Percentiles rank a stretch among this genome's conserved stretches.
These are phyloP conservation scores for Deroplatys truncata DNA, from an alignment of 2,888 invertebrate species.

Conservation along the genomic window DNA sequence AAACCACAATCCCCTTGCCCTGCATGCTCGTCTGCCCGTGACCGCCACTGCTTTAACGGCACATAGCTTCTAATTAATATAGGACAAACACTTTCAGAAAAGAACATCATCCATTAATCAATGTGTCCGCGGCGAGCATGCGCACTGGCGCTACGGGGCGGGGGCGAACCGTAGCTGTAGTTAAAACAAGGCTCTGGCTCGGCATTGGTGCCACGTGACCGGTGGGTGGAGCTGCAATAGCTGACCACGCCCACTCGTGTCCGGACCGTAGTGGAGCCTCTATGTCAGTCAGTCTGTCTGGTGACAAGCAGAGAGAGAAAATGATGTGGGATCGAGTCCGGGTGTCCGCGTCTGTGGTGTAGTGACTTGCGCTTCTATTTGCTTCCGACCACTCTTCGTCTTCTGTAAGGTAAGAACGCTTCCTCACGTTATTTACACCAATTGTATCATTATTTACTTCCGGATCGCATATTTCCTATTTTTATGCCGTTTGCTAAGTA, in stretches of 20 bases:
- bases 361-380: neutral
- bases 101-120: constrained; percentile 12
- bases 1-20: neutral
- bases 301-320: neutral
- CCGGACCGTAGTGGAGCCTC: neutral
- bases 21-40: neutral
- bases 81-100: neutral
- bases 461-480: too few relatives aligned
- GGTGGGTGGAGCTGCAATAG: neutral
- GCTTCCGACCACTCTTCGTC: too few relatives aligned
- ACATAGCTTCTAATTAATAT: neutral
- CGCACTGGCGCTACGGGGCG: neutral
- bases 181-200: neutral
- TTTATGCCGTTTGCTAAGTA: too few relatives aligned
- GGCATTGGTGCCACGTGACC: neutral
- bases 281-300: neutral
- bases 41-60: neutral
- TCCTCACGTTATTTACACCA: too few relatives aligned
- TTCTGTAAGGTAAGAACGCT: neutral
- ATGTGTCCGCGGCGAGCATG: neutral
- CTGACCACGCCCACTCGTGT: neutral
- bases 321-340: neutral
- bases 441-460: too few relatives aligned
- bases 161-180: neutral
- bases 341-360: neutral